Evolutionary conservation across 64 coral and sea anemone species (phyloP).

Genomic region (Porites australiensis): DNA sequence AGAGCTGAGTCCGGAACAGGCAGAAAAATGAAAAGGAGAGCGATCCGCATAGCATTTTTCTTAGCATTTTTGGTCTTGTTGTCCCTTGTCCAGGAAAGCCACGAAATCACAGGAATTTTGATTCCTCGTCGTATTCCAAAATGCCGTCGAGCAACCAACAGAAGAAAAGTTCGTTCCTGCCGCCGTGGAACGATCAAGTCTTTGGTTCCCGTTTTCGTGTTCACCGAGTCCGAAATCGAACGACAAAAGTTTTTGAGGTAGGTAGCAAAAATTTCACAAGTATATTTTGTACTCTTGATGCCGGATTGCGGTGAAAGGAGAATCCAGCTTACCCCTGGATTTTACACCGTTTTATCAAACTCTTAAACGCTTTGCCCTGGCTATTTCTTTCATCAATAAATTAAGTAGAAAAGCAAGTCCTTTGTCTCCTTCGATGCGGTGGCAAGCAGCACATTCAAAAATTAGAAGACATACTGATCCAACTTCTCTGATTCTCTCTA

Average conservation of each 20-base stretch:
- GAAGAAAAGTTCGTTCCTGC: neutral
- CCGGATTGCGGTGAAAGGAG: too few relatives aligned
- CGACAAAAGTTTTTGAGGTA: neutral
- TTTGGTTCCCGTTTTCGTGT: neutral
- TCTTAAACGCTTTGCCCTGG: neutral
- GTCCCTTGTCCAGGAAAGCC: slow-evolving; percentile 9
- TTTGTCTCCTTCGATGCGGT: too few relatives aligned
- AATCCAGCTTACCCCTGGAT: neutral
- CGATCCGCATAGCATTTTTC: neutral
- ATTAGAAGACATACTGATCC: too few relatives aligned
- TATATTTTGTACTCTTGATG: neutral
- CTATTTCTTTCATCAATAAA: too few relatives aligned
- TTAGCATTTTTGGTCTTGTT: neutral
- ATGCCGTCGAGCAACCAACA: neutral
- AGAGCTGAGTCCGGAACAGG: neutral
- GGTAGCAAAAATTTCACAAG: neutral
- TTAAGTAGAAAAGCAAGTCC: too few relatives aligned
- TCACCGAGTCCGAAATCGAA: neutral
- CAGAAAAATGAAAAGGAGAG: neutral
- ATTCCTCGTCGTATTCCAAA: neutral
- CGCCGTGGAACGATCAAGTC: neutral
- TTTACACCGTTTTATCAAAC: neutral
- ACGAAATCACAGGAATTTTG: slow-evolving; percentile 16
- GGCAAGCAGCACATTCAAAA: too few relatives aligned
- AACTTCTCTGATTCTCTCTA: too few relatives aligned